Evolutionary conservation across 2,797 vertebrate genomes (phyloP).

Genomic region (Sebastes flavidus): DNA sequence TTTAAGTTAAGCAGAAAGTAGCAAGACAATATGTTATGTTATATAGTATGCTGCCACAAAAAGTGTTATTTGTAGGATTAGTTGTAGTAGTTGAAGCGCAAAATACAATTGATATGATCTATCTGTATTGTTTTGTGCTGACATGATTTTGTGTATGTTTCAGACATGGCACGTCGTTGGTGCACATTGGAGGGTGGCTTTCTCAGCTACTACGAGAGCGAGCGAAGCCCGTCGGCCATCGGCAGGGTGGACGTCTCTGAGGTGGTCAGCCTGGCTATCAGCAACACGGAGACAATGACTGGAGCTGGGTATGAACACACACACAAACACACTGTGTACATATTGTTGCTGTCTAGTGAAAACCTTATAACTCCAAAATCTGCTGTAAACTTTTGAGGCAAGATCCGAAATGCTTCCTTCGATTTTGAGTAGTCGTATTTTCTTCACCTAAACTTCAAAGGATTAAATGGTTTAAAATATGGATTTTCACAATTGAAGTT

Average conservation of each 20-base stretch:
- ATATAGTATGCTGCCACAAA: rapidly evolving
- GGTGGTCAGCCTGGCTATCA: slow-evolving; percentile 86
- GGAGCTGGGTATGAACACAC: slow-evolving; percentile 69
- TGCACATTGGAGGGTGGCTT: slow-evolving; percentile 94
- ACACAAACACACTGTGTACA: not conserved
- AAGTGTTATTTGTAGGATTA: too few relatives aligned
- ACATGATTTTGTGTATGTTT: slow-evolving; percentile 29
- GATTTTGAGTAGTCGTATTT: not conserved
- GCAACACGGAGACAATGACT: slow-evolving; percentile 77
- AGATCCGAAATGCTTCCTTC: not conserved
- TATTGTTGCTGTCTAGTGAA: not conserved
- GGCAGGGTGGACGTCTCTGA: slow-evolving; percentile 88
- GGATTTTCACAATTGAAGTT: not conserved
- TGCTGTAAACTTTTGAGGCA: not conserved
- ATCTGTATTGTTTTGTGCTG: too few relatives aligned
- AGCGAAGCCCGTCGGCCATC: slow-evolving; percentile 83
- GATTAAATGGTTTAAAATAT: not conserved
- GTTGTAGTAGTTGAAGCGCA: too few relatives aligned
- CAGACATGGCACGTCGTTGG: slow-evolving; percentile 91
- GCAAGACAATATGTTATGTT: too few relatives aligned
- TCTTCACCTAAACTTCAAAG: not conserved
- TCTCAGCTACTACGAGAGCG: slow-evolving; percentile 93
- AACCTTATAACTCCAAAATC: not conserved
- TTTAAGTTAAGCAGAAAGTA: too few relatives aligned
- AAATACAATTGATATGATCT: too few relatives aligned